Base-by-base conservation (phyloP, 2,888 invertebrate genomes). In the Acanthacorydalis orientalis region DNA sequence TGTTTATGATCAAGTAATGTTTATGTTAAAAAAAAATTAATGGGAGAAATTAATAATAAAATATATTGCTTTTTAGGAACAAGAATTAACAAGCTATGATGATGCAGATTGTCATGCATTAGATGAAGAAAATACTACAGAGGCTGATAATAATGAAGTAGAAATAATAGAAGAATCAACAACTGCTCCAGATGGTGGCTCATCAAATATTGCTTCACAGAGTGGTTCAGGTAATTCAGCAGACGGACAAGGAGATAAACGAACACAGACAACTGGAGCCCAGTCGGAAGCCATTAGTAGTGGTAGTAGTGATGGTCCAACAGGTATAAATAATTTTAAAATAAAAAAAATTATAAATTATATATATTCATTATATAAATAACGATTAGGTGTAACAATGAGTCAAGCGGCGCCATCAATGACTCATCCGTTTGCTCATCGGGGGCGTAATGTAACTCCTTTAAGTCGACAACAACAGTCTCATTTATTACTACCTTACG, bases 201-300 rank as follows among this genome's bases (percentile, higher is more conserved):
- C 43, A 34, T 43, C 34, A 2, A 23, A 43, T 23, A 31, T 31
- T 2, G 45, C 35, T 4, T 35, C 35, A 7, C 45, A 33, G 12
- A 45, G 45, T 37, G 45, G 45, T 23, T 12, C 45, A 2, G 45
- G 45, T 16, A 37, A 16, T 15, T 37, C 45, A 8, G 32, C 43
- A 16, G 43, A 43, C 4, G 45, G 35, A 11, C 16, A 68, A 70
- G 51, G 56, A 59, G 47, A 60, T 64, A 48, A 59, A 67, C 54
- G 64, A 67, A 48, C 65, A 67, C 31, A 68, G 65, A 54, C 74
- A 69, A 56, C 75, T 77, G 63, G 79, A 78, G 51, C 78, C 10
- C 73, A 73, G 50, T 71, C 72, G 0, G 73, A 85, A 60, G 78
- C 84, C 46, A 85, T 84, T 53, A 84, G 83, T 63, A 84, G 83